phyloP scores from a whole-genome alignment of 2,113 vertebrate genomes.

The Brachypteracias leptosomus region DNA sequence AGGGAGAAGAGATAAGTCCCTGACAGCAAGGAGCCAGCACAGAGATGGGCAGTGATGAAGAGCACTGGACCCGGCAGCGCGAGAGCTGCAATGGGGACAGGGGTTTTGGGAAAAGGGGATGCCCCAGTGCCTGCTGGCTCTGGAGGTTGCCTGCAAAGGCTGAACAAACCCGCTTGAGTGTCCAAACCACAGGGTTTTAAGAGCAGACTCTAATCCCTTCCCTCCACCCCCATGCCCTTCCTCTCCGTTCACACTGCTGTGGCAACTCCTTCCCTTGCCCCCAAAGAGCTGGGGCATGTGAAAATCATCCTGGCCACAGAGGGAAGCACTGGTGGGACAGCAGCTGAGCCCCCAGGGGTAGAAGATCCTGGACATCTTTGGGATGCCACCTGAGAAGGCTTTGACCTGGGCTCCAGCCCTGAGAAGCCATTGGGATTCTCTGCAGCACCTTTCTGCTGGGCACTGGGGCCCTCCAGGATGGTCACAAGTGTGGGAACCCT shows the following conservation, averaged over 20 bases:
- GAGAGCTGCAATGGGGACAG: fast-evolving
- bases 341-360: background rate
- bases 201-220: background rate
- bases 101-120: background rate
- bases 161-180: background rate
- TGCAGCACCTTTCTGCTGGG: background rate
- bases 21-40: background rate
- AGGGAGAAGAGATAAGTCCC: background rate
- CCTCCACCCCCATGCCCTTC: background rate
- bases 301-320: background rate
- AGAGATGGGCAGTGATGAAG: fast-evolving
- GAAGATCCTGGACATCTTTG: background rate
- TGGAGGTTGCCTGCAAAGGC: background rate
- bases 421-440: background rate
- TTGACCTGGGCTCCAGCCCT: background rate
- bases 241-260: background rate
- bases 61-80: fast-evolving
- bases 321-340: background rate
- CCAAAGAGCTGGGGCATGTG: background rate
- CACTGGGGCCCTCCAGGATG: background rate
- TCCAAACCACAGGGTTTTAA: background rate
- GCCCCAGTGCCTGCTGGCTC: background rate
- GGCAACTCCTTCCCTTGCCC: background rate
- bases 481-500: background rate
- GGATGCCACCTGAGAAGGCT: background rate